A percentile compares a stretch with the other conserved stretches of the same genome.
These are phyloP conservation scores for Peromyscus polionotus DNA, from an alignment of 2,113 vertebrate species.

Conservation along the genomic window DNA sequence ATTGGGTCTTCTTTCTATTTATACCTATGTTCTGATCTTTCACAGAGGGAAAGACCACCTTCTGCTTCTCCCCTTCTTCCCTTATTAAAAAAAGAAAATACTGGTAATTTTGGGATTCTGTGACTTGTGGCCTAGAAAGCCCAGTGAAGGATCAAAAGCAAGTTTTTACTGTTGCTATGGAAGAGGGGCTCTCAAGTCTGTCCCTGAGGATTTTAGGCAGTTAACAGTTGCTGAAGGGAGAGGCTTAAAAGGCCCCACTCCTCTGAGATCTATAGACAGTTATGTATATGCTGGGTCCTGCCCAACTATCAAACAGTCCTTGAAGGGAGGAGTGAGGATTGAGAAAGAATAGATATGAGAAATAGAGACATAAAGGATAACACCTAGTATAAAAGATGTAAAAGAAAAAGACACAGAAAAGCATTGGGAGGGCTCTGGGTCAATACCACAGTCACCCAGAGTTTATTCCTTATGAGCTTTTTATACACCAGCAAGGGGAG, in stretches of 20 bases:
- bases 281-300: too few relatives aligned
- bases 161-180: neutral
- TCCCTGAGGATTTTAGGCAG: neutral
- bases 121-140: neutral
- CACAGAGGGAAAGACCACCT: neutral
- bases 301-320: too few relatives aligned
- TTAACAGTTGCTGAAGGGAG: neutral
- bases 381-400: too few relatives aligned
- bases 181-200: neutral
- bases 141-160: neutral
- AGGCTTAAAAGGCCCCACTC: too few relatives aligned
- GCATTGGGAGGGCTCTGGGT: too few relatives aligned
- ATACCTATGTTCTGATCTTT: neutral
- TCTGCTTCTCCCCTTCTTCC: neutral
- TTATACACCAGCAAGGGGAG: too few relatives aligned
- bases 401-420: too few relatives aligned
- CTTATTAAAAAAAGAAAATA: neutral
- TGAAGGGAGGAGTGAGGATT: too few relatives aligned
- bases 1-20: neutral
- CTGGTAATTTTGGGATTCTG: neutral
- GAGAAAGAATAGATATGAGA: too few relatives aligned
- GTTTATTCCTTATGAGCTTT: too few relatives aligned
- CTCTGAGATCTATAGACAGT: neutral
- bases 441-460: too few relatives aligned
- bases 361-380: too few relatives aligned